Evolutionary conservation across 2,888 invertebrate species (phyloP).

Genomic region (Lasioglossum pauxillum): DNA sequence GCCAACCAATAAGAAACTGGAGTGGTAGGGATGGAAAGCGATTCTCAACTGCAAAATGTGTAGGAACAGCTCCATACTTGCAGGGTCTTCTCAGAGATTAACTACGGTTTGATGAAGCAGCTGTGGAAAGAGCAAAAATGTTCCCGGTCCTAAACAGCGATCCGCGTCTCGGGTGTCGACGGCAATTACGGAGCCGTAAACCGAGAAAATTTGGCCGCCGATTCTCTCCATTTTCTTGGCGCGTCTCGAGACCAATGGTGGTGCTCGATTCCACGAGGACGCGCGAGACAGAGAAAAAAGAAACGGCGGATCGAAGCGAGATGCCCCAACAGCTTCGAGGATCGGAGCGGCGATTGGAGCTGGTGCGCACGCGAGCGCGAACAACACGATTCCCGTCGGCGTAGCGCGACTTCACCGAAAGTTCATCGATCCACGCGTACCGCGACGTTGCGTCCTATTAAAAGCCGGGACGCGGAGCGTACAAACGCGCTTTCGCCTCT

Average conservation of each 20-base stretch:
- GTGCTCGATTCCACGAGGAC: neutral
- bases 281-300: conserved; percentile 18
- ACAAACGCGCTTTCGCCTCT: conserved; percentile 55
- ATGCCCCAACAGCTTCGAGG: conserved; percentile 19
- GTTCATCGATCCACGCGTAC: conserved; percentile 72
- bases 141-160: conserved; percentile 1
- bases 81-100: neutral
- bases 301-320: neutral
- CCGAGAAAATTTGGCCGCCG: neutral
- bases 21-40: neutral
- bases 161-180: neutral
- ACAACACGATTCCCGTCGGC: conserved; percentile 39
- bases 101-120: neutral
- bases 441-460: conserved; percentile 71
- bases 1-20: neutral
- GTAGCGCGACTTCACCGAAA: conserved; percentile 56
- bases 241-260: neutral
- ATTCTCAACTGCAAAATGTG: neutral
- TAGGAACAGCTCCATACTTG: neutral
- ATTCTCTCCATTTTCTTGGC: conserved; percentile 9
- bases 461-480: conserved; percentile 61
- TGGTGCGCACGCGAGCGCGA: conserved; percentile 3
- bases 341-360: conserved; percentile 13
- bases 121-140: neutral
- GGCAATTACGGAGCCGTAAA: neutral